Evolutionary conservation across 2,797 vertebrate species (phyloP).

Genomic region (Anguilla marmorata): DNA sequence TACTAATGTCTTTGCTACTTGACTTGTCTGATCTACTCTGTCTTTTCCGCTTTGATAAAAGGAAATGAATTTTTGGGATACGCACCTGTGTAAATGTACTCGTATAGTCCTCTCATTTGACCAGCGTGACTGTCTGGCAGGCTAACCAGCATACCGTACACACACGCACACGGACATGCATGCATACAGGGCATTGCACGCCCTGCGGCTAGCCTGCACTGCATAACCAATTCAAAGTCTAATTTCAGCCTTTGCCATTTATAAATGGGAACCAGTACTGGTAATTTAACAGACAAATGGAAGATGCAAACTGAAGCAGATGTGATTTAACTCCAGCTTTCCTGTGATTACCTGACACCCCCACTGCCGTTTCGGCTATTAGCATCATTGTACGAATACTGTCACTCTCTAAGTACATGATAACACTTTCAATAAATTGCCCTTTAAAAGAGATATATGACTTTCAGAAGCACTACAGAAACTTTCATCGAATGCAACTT

Average conservation of each 20-base stretch:
- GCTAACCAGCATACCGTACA: neutral
- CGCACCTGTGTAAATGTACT: conserved; percentile 6
- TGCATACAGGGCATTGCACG: neutral
- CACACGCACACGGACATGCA: conserved; percentile 11
- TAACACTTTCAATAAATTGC: too few species aligned
- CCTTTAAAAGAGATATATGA: neutral
- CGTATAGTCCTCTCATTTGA: neutral
- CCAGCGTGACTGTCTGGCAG: neutral
- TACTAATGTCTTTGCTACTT: neutral
- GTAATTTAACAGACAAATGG: neutral
- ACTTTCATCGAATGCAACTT: neutral
- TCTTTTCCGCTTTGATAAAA: neutral
- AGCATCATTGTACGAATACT: neutral
- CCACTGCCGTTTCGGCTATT: neutral
- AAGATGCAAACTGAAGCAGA: neutral
- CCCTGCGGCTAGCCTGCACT: neutral
- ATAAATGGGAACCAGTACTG: neutral
- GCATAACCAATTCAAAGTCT: neutral
- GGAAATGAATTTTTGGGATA: neutral
- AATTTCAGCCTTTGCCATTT: neutral
- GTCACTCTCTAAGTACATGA: neutral
- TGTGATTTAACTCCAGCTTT: neutral
- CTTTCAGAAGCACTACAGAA: too few species aligned
- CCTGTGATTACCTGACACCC: neutral
- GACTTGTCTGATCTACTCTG: neutral